Evolutionary conservation across 2,797 vertebrate species (phyloP).

Genomic region (Melanotaenia pygmaea): DNA sequence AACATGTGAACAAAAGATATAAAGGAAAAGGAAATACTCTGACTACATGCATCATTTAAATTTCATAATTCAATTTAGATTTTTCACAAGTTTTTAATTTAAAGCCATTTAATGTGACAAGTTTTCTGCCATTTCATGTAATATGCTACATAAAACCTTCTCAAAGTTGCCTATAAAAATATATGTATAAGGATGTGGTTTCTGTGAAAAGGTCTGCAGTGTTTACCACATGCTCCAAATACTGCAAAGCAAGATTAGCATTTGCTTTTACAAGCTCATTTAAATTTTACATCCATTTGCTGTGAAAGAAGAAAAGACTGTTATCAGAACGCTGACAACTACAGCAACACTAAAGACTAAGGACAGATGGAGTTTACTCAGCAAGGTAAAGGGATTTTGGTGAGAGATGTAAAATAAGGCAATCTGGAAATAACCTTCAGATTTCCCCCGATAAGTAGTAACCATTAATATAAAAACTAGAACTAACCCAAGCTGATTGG

Average conservation of each 20-base stretch:
- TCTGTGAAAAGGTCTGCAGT: background rate
- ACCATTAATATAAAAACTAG: background rate
- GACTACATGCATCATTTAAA: too few relatives aligned
- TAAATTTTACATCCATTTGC: constrained; percentile 9
- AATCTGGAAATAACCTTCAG: background rate
- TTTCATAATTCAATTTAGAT: background rate
- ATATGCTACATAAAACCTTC: too few relatives aligned
- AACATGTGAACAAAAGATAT: too few relatives aligned
- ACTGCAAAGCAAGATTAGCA: background rate
- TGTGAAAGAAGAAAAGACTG: background rate
- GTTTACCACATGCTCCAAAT: background rate
- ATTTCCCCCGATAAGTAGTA: background rate
- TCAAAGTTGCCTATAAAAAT: too few relatives aligned
- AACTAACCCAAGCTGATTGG: constrained; percentile 19
- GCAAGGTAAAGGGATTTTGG: constrained; percentile 8
- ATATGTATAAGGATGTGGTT: too few relatives aligned
- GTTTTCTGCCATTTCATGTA: too few relatives aligned
- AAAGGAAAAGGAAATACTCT: too few relatives aligned
- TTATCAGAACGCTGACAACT: too few relatives aligned
- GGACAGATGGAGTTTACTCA: background rate
- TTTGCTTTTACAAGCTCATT: background rate
- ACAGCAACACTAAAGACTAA: background rate
- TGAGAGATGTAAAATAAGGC: background rate
- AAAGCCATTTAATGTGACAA: too few relatives aligned
- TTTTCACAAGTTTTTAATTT: background rate